A percentile compares a stretch with the other conserved stretches of the same genome.
phyloP scores from a whole-genome alignment of 2,113 vertebrate species.

The Sturnus vulgaris region DNA sequence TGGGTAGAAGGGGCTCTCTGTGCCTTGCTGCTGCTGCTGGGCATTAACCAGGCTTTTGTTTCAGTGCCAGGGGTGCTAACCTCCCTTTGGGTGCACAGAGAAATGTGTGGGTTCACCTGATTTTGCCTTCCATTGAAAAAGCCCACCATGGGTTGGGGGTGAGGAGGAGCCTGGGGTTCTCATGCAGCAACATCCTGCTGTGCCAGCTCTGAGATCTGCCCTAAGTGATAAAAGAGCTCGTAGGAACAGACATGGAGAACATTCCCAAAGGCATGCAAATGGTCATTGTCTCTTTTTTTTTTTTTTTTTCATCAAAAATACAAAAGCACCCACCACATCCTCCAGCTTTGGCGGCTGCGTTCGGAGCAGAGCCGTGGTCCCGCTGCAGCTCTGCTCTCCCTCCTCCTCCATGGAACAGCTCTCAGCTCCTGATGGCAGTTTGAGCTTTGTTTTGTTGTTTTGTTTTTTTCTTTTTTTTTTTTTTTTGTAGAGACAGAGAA shows the following conservation, averaged over 20 bases:
- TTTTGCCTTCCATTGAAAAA: neutral
- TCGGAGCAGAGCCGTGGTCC: neutral
- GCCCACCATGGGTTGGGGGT: neutral
- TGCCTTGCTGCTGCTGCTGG: neutral
- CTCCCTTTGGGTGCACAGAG: neutral
- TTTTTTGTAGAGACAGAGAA: neutral
- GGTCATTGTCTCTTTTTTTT: slow-evolving; percentile 24
- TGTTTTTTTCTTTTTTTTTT: neutral
- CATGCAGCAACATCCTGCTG: slow-evolving; percentile 40
- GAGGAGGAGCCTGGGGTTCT: slow-evolving; percentile 1
- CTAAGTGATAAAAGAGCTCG: slow-evolving; percentile 1
- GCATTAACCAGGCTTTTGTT: neutral
- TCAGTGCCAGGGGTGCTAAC: neutral
- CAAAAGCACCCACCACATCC: slow-evolving; percentile 59
- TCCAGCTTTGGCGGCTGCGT: neutral
- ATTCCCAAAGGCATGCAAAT: slow-evolving; percentile 64
- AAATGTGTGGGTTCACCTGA: neutral
- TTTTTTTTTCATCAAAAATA: slow-evolving; percentile 60
- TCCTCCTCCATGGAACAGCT: neutral
- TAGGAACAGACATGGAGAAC: slow-evolving; percentile 44
- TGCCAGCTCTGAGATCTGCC: slow-evolving; percentile 10
- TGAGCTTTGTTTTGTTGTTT: neutral
- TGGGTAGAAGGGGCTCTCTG: neutral
- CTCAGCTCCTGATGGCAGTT: slow-evolving; percentile 51
- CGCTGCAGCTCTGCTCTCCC: neutral